Evolutionary conservation across 2,888 invertebrate species (phyloP), one percentile per base, ranked within the genome.

Genomic region (Leucania comma): DNA sequence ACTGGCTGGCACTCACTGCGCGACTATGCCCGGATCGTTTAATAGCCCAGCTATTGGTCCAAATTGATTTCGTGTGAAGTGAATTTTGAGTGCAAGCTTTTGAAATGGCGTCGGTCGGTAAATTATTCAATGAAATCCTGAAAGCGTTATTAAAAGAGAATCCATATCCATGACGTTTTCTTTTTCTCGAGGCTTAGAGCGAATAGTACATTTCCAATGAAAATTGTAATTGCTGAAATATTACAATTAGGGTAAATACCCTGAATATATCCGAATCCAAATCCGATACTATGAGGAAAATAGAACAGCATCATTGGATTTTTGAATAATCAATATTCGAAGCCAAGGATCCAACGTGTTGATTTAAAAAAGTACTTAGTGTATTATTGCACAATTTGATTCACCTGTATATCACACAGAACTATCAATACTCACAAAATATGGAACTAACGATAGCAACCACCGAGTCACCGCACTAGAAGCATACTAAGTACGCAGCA

Each of bases 1-100:
- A 89, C 76, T 42, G 76, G 78, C 70, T 73, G 75, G 72, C 88
- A 88, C 88, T 87, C 82, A 72, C 54, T 83, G 70, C 72, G 57
- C 68, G 70, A 60, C 68, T 78, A 72, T 53, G 62, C 35, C 50
- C 63, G 68, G 62, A 76, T 70, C 73, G 71, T 50, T 72, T 81
- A 82, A 76, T 76, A 69, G 70, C 60, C 51, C 38, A 51, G 22
- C 66, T 74, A 86, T 79, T 78, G 80, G 77, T 71, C 51, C 74
- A 84, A 87, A 85, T 83, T 83, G 77, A 80, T 73, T 82, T 50
- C 66, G 72, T 75, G 68, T 75, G 61, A 77, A 79, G 75, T 74
- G 75, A 82, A 87, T 82, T 83, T 69, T 56, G 63, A 80, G 72
- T 72, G 62, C 73, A 72, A 58, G 51, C 46, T 24, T 59, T 75